Evolutionary conservation across 2,113 vertebrate genomes (phyloP), one percentile per base, ranked within the genome.

Genomic region (Acanthisitta chloris): DNA sequence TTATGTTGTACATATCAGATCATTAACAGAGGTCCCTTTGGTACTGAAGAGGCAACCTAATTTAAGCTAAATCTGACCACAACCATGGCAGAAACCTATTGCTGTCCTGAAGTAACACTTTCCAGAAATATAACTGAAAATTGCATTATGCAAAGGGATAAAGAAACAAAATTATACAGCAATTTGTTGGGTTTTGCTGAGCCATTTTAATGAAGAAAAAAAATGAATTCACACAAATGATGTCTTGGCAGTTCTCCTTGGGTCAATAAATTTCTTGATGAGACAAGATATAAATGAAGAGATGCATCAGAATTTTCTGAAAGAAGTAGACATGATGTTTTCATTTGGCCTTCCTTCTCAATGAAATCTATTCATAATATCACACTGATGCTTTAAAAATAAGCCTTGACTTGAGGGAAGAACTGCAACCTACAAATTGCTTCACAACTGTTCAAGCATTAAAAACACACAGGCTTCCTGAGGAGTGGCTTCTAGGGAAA

Each of bases 341-440:
- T 87, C 31, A 45, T 87, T 92, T 94, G 57, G 17, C 48, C 36
- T 83, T 85, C 55, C n/a, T 83, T 81, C 48, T 76, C 71, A 88
- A 88, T 91, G 36, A 87, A 96, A 90, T 84, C 36, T 88, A 80
- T 95, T 96, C 79, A 84, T 95, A 74, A 91, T 95, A 81, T 64
- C 43, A 86, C 67, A 91, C 34, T 74, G 77, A 74, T 66, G 51
- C 70, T 96, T 94, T 86, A 84, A 95, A 95, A 71, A 89, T 90
- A 95, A 90, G 81, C 67, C 8, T 94, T 86, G 64, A 54, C 71
- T 67, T 89, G 81, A 95, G 89, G 77, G 36, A 96, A 86, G 57
- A 83, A 93, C 36, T 62, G 79, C 21, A 96, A 48, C 24, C 10
- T 70, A 82, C 36, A 96, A 94, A 96, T 65, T 51, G 59, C 66